phyloP scores from a whole-genome alignment of 2,797 vertebrate genomes.

The Delichon dasypus region DNA sequence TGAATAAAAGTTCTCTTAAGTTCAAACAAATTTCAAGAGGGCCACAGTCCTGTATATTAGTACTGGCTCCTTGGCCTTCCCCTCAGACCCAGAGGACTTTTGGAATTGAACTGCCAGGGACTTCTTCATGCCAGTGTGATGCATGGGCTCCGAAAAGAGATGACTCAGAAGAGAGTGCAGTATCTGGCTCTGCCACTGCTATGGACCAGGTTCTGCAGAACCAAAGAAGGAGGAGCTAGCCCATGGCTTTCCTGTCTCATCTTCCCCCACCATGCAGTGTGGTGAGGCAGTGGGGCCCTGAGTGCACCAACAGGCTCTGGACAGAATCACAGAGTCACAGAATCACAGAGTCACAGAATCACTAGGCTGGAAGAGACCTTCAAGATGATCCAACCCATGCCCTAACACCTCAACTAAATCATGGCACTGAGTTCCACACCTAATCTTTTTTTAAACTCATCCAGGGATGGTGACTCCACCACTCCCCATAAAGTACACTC shows the following conservation, averaged over 20 bases:
- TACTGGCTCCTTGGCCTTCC: not conserved
- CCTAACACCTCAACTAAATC: not conserved
- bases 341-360: not conserved
- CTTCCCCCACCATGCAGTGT: not conserved
- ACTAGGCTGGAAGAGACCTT: not conserved
- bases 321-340: not conserved
- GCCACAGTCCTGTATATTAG: not conserved
- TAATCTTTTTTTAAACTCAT: not conserved
- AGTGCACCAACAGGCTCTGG: not conserved
- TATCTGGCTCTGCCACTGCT: not conserved
- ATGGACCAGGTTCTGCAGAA: not conserved
- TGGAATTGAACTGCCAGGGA: not conserved
- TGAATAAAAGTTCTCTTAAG: not conserved
- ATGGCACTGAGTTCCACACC: not conserved
- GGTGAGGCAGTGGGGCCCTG: not conserved
- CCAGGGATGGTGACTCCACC: not conserved
- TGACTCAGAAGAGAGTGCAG: not conserved
- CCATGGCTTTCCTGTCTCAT: not conserved
- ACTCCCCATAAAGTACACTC: not conserved
- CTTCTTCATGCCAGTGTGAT: accelerated
- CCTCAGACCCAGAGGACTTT: not conserved
- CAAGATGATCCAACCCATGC: not conserved
- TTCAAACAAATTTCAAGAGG: not conserved
- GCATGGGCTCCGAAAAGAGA: not conserved
- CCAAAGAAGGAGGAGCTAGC: not conserved